A percentile compares a stretch with the other conserved stretches of the same genome.
phyloP scores from a whole-genome alignment of 2,113 vertebrate species.

The Clinocottus analis region DNA sequence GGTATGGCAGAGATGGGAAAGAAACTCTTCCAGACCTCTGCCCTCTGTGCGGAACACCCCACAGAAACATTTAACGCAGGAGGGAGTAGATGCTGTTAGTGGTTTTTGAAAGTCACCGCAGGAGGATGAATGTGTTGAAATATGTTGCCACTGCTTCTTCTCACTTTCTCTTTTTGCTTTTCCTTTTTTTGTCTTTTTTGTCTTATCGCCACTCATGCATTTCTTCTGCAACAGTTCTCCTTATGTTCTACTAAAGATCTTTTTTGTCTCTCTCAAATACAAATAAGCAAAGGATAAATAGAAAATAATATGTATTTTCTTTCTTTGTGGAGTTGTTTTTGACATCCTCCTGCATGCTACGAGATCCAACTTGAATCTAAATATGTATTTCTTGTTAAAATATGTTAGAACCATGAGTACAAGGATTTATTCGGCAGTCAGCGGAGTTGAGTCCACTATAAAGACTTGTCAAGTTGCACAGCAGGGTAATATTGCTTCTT shows the following conservation, averaged over 20 bases:
- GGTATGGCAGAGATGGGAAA: conserved; percentile 53
- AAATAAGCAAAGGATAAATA: neutral
- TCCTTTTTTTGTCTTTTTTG: conserved; percentile 18
- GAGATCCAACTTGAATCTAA: conserved; percentile 10
- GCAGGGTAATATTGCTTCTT: conserved; percentile 25
- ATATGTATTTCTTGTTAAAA: conserved; percentile 6
- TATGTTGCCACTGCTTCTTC: conserved; percentile 15
- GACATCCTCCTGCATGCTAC: neutral
- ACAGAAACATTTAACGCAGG: conserved; percentile 60
- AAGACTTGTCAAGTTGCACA: conserved; percentile 18
- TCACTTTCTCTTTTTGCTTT: neutral
- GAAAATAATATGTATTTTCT: conserved; percentile 6
- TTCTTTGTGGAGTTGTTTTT: conserved; percentile 5
- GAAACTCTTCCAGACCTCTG: conserved; percentile 57
- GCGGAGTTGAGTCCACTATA: conserved; percentile 11
- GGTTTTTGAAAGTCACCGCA: conserved; percentile 42
- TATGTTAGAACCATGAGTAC: neutral
- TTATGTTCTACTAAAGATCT: neutral
- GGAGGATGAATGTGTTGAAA: conserved; percentile 39
- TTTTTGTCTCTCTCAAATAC: neutral
- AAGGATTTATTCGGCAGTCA: conserved; percentile 32
- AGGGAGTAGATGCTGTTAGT: conserved; percentile 41
- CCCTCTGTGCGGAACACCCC: conserved; percentile 47
- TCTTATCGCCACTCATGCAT: neutral
- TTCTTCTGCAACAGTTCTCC: neutral